phyloP scores from a whole-genome alignment of 2,888 invertebrate species.

The Acanthosoma haemorrhoidale region DNA sequence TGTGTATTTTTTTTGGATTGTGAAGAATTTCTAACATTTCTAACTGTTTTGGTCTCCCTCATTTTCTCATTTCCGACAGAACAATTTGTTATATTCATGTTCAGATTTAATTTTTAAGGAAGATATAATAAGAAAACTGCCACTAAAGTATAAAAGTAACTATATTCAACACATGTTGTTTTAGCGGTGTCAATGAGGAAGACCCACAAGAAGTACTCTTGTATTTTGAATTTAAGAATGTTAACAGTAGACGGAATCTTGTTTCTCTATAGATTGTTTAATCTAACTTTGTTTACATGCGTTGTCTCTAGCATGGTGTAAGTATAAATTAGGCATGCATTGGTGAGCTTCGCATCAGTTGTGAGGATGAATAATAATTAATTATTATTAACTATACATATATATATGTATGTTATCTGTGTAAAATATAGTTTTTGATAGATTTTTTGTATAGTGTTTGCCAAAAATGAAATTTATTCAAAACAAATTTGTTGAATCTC shows the following conservation, averaged over 20 bases:
- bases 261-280: background rate
- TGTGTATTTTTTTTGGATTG: background rate
- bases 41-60: background rate
- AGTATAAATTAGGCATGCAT: slow-evolving; percentile 26
- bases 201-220: background rate
- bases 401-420: slow-evolving; percentile 24
- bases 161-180: background rate
- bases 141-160: background rate
- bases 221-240: slow-evolving; percentile 3
- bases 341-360: background rate
- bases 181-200: slow-evolving; percentile 10
- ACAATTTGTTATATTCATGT: background rate
- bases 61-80: background rate
- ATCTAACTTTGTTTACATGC: background rate
- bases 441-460: slow-evolving; percentile 27
- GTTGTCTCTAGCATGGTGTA: slow-evolving; percentile 16
- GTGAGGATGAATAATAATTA: slow-evolving; percentile 8
- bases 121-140: slow-evolving; percentile 13
- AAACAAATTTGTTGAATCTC: slow-evolving; percentile 28
- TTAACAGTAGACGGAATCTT: slow-evolving; percentile 6
- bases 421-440: slow-evolving; percentile 24
- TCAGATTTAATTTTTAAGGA: background rate
- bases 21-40: background rate
- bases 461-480: slow-evolving; percentile 16
- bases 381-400: slow-evolving; percentile 13